Conservation (phyloP, 2,113 vertebrate genomes). For the Ophthalmolycus amberensis region DNA sequence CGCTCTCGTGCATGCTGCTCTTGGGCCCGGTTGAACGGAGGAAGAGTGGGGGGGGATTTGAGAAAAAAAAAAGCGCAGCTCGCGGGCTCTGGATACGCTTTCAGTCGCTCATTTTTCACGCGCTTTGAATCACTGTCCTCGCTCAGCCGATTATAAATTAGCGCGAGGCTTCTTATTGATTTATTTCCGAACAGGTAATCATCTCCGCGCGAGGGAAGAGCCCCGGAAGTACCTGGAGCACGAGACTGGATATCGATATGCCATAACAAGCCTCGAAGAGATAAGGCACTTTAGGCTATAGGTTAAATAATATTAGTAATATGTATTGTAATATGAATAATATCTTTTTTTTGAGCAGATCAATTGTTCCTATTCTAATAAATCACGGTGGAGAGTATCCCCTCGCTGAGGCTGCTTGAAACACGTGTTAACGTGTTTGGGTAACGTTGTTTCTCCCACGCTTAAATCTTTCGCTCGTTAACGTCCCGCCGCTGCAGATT, state of each 20-base stretch:
- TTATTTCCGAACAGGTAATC: slow-evolving; percentile 76
- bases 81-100: slow-evolving; percentile 64
- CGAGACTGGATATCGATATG: slow-evolving; percentile 32
- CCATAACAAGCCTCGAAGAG: slow-evolving; percentile 19
- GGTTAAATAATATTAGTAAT: slow-evolving; percentile 21
- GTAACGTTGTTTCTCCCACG: slow-evolving; percentile 42
- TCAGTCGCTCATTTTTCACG: slow-evolving; percentile 69
- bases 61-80: slow-evolving; percentile 14
- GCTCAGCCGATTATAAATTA: slow-evolving; percentile 76
- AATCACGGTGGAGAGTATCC: neutral
- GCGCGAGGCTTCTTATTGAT: slow-evolving; percentile 72
- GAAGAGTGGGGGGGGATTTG: neutral
- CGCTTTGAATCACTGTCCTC: slow-evolving; percentile 62
- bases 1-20: slow-evolving; percentile 47
- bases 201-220: slow-evolving; percentile 61
- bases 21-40: slow-evolving; percentile 5
- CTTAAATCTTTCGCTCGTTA: slow-evolving; percentile 67
- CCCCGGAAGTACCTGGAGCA: slow-evolving; percentile 55
- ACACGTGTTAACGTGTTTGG: slow-evolving; percentile 12
- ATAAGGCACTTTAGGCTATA: neutral
- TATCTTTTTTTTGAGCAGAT: neutral
- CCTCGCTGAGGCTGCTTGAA: slow-evolving; percentile 30
- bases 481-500: slow-evolving; percentile 59
- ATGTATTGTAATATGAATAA: slow-evolving; percentile 16
- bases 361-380: slow-evolving; percentile 14